Evolutionary conservation across 2,888 invertebrate species (phyloP).

Genomic region (Petrolisthes cinctipes): DNA sequence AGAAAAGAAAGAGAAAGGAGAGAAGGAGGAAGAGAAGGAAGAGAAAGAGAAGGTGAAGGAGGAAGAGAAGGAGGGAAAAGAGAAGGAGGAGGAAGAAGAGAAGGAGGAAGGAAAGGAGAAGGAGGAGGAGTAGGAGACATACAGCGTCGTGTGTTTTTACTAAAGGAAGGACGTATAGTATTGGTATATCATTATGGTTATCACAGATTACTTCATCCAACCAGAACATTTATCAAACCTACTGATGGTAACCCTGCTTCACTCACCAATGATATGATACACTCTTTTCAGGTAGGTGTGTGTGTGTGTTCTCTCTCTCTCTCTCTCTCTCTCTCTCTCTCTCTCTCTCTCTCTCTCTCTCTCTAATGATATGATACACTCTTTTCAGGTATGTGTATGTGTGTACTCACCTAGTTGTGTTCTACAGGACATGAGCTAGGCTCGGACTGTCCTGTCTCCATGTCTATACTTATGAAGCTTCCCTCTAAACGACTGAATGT

Average conservation of each 20-base stretch:
- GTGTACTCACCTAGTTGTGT: no score
- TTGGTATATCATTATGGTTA: conserved; percentile 55
- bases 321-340: no score
- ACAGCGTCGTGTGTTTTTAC: conserved; percentile 42
- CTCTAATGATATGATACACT: no score
- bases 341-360: no score
- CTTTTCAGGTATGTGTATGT: no score
- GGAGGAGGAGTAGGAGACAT: conserved; percentile 12
- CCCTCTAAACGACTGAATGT: no score
- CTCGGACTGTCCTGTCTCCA: no score
- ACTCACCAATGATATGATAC: conserved; percentile 41
- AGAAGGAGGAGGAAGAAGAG: neutral
- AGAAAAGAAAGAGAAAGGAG: neutral
- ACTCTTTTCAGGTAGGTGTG: conserved; percentile 45
- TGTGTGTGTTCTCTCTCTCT: no score
- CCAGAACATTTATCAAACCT: conserved; percentile 53
- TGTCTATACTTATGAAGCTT: no score
- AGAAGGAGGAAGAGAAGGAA: neutral
- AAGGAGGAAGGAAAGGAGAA: conserved; percentile 13
- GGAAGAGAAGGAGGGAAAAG: neutral
- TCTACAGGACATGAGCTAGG: no score
- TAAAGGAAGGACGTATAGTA: conserved; percentile 37
- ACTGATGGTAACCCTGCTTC: conserved; percentile 9
- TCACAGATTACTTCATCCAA: conserved; percentile 52
- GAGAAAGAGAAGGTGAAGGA: neutral